A percentile compares a stretch with the other conserved stretches of the same genome.
Evolutionary conservation across 2,797 vertebrate species (phyloP).

Genomic region (Lepilemur ruficaudatus): DNA sequence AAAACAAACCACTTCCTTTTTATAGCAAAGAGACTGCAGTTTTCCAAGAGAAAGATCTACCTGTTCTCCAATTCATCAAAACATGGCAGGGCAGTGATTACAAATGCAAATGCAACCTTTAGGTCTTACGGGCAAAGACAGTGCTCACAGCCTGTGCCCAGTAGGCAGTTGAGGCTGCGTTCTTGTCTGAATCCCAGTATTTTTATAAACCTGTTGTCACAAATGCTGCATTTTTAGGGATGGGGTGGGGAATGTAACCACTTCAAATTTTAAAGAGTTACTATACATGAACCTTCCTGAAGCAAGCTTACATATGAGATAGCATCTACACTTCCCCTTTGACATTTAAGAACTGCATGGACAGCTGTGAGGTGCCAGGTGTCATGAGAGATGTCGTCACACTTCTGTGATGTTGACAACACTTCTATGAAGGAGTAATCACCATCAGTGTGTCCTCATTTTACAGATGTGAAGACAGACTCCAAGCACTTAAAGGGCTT

Average conservation of each 20-base stretch:
- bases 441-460: not conserved
- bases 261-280: not conserved
- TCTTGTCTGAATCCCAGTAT: not conserved
- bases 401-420: not conserved
- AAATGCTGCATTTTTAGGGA: not conserved
- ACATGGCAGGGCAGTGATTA: not conserved
- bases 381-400: not conserved
- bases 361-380: not conserved
- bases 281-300: not conserved
- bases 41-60: conserved; percentile 23
- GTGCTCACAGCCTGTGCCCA: not conserved
- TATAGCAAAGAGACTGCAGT: not conserved
- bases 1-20: conserved; percentile 5
- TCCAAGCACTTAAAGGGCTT: not conserved
- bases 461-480: not conserved
- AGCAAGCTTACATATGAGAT: not conserved
- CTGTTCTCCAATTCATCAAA: conserved; percentile 17
- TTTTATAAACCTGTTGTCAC: not conserved
- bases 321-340: not conserved
- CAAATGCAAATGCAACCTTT: conserved; percentile 50
- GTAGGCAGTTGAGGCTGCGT: not conserved
- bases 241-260: not conserved
- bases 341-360: not conserved
- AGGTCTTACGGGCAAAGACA: not conserved
- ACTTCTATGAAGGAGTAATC: not conserved